Evolutionary conservation across 2,888 invertebrate species (phyloP).

Genomic region (Orchesellides sinensis): DNA sequence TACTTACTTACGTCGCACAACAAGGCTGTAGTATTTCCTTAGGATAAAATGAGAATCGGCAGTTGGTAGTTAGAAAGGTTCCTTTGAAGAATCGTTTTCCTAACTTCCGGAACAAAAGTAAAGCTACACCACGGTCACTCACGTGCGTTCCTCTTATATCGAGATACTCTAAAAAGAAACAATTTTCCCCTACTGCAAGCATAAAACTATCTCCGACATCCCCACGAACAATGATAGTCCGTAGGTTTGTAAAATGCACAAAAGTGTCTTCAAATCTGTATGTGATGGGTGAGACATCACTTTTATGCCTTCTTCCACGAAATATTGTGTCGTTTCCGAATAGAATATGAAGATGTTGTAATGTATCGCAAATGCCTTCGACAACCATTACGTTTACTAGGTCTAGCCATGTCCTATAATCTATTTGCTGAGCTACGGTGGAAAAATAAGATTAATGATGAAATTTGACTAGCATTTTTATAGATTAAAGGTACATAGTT

Average conservation of each 20-base stretch:
- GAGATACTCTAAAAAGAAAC: slow-evolving; percentile 65
- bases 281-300: neutral
- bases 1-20: slow-evolving; percentile 63
- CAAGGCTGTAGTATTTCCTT: slow-evolving; percentile 33
- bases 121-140: slow-evolving; percentile 62
- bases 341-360: slow-evolving; percentile 62
- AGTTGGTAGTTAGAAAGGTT: slow-evolving; percentile 3
- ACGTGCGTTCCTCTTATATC: slow-evolving; percentile 67
- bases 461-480: too few species aligned
- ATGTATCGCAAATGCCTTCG: slow-evolving; percentile 29
- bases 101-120: slow-evolving; percentile 53
- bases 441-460: too few species aligned
- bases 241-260: slow-evolving; percentile 59
- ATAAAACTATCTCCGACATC: slow-evolving; percentile 60
- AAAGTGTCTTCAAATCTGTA: slow-evolving; percentile 56
- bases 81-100: slow-evolving; percentile 43
- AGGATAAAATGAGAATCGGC: slow-evolving; percentile 31
- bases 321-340: slow-evolving; percentile 45
- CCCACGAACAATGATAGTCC: slow-evolving; percentile 68
- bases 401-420: slow-evolving; percentile 62
- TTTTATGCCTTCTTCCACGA: neutral
- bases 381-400: slow-evolving; percentile 51
- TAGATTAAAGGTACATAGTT: too few species aligned
- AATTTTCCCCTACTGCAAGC: slow-evolving; percentile 62
- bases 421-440: slow-evolving; percentile 56